These are phyloP conservation scores for Channa maculata DNA, from an alignment of 2,113 vertebrate genomes.

Conservation along the genomic window DNA sequence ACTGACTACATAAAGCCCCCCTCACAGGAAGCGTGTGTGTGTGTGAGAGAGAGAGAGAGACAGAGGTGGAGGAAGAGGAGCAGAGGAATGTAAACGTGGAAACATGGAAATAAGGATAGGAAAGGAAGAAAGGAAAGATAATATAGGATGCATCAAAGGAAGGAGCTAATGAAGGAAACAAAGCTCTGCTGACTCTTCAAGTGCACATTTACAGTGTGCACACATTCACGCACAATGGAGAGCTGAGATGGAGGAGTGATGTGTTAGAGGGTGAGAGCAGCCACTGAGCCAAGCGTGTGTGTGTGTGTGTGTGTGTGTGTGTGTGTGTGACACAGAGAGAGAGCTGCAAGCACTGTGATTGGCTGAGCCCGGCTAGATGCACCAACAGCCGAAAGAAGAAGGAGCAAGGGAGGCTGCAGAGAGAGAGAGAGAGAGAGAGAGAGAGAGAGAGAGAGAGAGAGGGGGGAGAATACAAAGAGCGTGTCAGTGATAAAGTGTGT, in stretches of 20 bases:
- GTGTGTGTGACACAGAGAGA: conserved; percentile 38
- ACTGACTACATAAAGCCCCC: background rate
- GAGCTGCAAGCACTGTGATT: conserved; percentile 67
- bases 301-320: conserved; percentile 23
- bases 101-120: background rate
- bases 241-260: conserved; percentile 56
- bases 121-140: conserved; percentile 6
- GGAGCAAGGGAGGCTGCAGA: conserved; percentile 65
- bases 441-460: no score
- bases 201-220: conserved; percentile 20
- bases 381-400: conserved; percentile 68
- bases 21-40: conserved; percentile 34
- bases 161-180: conserved; percentile 54
- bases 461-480: conserved; percentile 71
- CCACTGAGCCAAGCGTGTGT: conserved; percentile 7
- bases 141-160: conserved; percentile 28
- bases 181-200: conserved; percentile 59
- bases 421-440: conserved; percentile 48
- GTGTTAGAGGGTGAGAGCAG: conserved; percentile 46
- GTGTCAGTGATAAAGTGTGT: conserved; percentile 48
- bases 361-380: conserved; percentile 68
- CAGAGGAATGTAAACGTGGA: background rate
- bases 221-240: conserved; percentile 49
- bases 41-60: conserved; percentile 31
- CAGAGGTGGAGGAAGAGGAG: conserved; percentile 17